Conservation (phyloP, 1,140 invertebrate genomes). For the Macrosteles quadrilineatus region DNA sequence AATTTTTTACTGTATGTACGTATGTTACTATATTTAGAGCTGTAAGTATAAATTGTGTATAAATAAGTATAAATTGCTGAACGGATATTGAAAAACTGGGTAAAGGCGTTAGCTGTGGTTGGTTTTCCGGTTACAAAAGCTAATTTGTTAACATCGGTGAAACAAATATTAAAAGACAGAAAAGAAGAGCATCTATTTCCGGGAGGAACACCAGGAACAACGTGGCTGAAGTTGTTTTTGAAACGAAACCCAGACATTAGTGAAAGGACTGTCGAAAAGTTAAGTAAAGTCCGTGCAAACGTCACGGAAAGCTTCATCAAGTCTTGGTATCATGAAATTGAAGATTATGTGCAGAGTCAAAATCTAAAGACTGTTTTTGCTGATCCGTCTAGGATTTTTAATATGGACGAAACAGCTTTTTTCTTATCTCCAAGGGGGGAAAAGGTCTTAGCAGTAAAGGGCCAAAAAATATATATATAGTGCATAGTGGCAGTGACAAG, state of each 20-base stretch:
- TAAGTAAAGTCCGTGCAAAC: no score
- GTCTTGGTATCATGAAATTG: neutral
- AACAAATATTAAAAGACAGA: neutral
- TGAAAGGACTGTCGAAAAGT: no score
- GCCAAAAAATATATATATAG: neutral
- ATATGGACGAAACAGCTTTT: conserved; percentile 4
- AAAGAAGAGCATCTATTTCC: neutral
- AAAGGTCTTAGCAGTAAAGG: neutral
- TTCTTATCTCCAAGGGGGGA: conserved; percentile 6
- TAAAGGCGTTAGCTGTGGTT: neutral
- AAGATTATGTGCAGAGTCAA: neutral
- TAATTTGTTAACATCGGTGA: neutral
- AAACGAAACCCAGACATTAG: neutral
- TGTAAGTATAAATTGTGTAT: neutral
- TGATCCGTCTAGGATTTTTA: neutral
- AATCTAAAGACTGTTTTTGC: neutral
- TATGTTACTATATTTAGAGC: neutral
- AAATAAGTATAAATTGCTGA: neutral
- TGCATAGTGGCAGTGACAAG: neutral
- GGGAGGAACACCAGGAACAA: neutral
- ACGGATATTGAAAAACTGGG: neutral
- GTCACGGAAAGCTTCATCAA: no score
- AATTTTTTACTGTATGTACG: no score
- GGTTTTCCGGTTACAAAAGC: conserved; percentile 7
- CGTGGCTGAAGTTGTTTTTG: neutral